These are phyloP conservation scores for Rhimphoctona megacephalus DNA, from an alignment of 2,888 invertebrate genomes.

Conservation along the genomic window DNA sequence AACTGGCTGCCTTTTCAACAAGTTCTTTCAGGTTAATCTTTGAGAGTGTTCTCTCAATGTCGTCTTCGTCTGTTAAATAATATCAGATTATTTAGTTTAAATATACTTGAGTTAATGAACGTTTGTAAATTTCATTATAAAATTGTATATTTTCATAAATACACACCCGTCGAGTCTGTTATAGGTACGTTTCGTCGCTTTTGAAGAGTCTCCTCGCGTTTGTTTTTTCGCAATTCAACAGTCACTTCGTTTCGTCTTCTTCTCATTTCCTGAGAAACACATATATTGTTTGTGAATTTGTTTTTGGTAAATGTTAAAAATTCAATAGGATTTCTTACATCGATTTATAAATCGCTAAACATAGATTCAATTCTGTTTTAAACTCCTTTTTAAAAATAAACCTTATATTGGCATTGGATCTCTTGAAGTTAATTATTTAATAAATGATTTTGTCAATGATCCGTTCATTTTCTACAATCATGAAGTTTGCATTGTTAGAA, in stretches of 20 bases:
- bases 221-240: slow-evolving; percentile 98
- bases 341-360: background rate
- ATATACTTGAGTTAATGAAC: background rate
- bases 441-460: background rate
- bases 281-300: background rate
- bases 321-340: too few relatives aligned
- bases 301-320: background rate
- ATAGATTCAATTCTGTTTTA: background rate
- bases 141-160: background rate
- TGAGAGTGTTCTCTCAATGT: slow-evolving; percentile 89
- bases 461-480: background rate
- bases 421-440: background rate
- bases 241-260: slow-evolving; percentile 98
- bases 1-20: slow-evolving; percentile 94
- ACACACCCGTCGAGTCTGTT: slow-evolving; percentile 91
- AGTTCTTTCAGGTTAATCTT: slow-evolving; percentile 92
- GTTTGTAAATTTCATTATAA: slow-evolving; percentile 6
- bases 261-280: slow-evolving; percentile 93
- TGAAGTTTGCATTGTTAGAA: background rate
- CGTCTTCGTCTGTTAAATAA: slow-evolving; percentile 89
- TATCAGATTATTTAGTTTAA: background rate
- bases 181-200: slow-evolving; percentile 98
- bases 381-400: background rate
- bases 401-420: too few relatives aligned
- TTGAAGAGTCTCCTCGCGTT: slow-evolving; percentile 97